A percentile compares a stretch with the other conserved stretches of the same genome.
These are phyloP conservation scores for Aurelia sp. DNA, from an alignment of 30 jellyfish, hydroid and myxozoan genomes.

Conservation along the genomic window DNA sequence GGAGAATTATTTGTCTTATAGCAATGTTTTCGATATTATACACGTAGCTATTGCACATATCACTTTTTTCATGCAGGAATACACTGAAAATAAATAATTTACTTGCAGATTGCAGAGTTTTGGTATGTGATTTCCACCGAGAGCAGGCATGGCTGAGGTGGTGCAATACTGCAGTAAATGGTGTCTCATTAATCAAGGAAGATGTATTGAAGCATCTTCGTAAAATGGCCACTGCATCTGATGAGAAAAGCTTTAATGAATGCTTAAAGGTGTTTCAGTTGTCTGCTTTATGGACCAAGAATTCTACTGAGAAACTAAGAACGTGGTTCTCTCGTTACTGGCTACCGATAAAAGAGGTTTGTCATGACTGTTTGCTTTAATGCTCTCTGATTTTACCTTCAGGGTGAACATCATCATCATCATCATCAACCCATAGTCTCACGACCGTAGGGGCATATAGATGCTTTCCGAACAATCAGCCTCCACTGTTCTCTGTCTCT, in stretches of 20 bases:
- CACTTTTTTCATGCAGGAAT: background rate
- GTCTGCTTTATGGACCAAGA: conserved; percentile 12
- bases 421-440: too few relatives aligned
- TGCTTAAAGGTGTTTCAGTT: conserved; percentile 3
- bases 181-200: conserved; percentile 12
- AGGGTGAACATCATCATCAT: too few relatives aligned
- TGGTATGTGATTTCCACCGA: conserved; percentile 38
- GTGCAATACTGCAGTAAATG: conserved; percentile 4
- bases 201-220: conserved; percentile 14
- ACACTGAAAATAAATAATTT: background rate
- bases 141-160: conserved; percentile 51
- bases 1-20: too few relatives aligned
- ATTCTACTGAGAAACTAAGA: conserved; percentile 13
- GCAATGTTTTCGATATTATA: too few relatives aligned
- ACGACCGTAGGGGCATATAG: too few relatives aligned
- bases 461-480: too few relatives aligned
- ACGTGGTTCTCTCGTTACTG: conserved; percentile 21
- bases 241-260: background rate
- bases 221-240: conserved; percentile 10
- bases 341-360: conserved; percentile 22
- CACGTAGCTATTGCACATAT: background rate
- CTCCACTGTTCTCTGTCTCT: too few relatives aligned
- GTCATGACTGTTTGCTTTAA: background rate
- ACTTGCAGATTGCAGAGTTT: conserved; percentile 8
- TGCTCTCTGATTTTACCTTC: too few relatives aligned